Evolutionary conservation across 2,113 vertebrate species (phyloP), one percentile per base, ranked within the genome.

Genomic region (Thinocorus orbignyianus): DNA sequence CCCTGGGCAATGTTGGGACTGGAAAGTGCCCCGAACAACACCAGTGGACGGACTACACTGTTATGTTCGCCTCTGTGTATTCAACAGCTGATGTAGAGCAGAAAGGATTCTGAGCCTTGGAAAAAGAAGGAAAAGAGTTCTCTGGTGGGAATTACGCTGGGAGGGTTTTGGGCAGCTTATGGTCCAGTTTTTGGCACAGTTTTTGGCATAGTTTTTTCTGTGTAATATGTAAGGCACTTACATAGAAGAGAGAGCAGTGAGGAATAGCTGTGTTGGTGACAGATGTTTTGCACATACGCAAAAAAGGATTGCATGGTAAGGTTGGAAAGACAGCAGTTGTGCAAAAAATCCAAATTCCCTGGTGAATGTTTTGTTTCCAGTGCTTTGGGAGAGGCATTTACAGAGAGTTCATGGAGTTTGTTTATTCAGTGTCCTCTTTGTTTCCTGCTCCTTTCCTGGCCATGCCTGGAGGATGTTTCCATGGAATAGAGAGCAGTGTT

Each of bases 401-500:
- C 55, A 86, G 24, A 42, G 11, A 86, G 42, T 64, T 93, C 65
- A 86, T 57, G 55, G 64, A 81, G 79, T 87, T 64, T 95, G 73
- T 93, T 95, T 95, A 71, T 93, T 90, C 92, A 86, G 88, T 57
- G 49, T 78, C 48, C 14, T 93, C 80, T 96, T 95, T 96, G 90
- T 95, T 96, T 95, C 91, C 94, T 96, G 65, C 33, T 84, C 52
- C 57, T 93, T 96, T 96, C 73, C 71, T 93, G 90, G 46, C 82
- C 24, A 6, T 87, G 78, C 85, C 73, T 22, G 2, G n/a, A 69
- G 85, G 69, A 68, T 86, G 23, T 89, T 95, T 96, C 79, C 49
- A 13, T 71, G 42, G 46, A 87, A 86, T 12, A 94, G 81, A 94
- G 73, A 54, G 57, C 2, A 22, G 57, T 88, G 61, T 84, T 92